Base-by-base conservation (phyloP, 2,888 invertebrate species). In the Phengaris alcon region DNA sequence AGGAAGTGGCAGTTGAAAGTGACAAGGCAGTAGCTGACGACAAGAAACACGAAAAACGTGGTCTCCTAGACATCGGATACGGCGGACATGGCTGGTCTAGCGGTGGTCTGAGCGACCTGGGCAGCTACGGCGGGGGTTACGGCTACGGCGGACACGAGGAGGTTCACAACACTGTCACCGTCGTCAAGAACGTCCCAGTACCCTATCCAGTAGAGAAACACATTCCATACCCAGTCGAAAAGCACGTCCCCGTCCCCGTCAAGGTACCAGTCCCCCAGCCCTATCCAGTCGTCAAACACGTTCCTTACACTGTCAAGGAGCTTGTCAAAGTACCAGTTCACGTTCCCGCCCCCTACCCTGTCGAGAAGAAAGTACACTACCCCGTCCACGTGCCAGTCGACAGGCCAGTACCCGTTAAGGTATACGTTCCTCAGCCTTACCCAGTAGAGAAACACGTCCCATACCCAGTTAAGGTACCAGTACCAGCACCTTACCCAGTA, bases 31-130 rank as follows among this genome's bases (percentile, higher is more conserved):
- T 94, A 78, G 86, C 89, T 76, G 93, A 88, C 75, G 95, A 95
- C 78, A 96, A 96, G 85, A 95, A 96, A 81, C 96, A 96, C 85
- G 96, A 96, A 80, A 97, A 97, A 86, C 95, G 97, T 82, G 97
- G 97, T 76, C 90, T 97, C 76, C 85, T 87, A 79, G 94, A 94
- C 79, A 91, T 94, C 77, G 94, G 94, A 77, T 94, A 93, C 79
- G 92, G 90, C 78, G 91, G 91, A 77, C 86, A 87, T 79, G 86
- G 87, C 54, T 84, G 84, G 74, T 79, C 79, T 72, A 81, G 77
- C 6, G 76, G 88, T 44, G 87, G 88, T 74, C 85, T 82, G 68
- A 79, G 81, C 4, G 83, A 79, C 77, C 84, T 82, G 9, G 90
- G 88, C 8, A 82, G 84, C 64, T 87, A 83, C 69, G 88, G 87